Evolutionary conservation across 2,888 invertebrate genomes (phyloP).

Genomic region (Nephrocerus scutellatus): DNA sequence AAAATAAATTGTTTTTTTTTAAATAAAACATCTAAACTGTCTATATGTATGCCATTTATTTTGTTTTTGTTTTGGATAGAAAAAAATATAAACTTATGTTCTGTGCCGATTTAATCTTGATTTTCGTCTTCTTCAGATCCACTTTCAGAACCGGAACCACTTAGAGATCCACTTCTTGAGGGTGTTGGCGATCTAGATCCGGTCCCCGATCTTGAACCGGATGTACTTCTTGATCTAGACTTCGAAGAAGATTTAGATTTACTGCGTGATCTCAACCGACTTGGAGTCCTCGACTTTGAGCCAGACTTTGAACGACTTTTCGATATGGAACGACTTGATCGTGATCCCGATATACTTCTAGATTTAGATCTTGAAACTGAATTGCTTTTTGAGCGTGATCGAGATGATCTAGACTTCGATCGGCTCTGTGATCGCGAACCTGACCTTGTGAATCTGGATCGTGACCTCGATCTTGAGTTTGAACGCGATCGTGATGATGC

Average conservation of each 20-base stretch:
- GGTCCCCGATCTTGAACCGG: slow-evolving; percentile 36
- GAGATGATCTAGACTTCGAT: slow-evolving; percentile 28
- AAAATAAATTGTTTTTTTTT: too few species aligned
- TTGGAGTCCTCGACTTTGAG: slow-evolving; percentile 12
- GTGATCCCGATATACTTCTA: slow-evolving; percentile 15
- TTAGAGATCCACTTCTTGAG: slow-evolving; percentile 35
- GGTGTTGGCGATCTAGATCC: slow-evolving; percentile 44
- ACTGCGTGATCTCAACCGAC: slow-evolving; percentile 17
- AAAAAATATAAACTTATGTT: too few species aligned
- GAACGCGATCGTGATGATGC: slow-evolving; percentile 43
- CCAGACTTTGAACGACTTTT: slow-evolving; percentile 4
- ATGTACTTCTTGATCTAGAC: slow-evolving; percentile 27
- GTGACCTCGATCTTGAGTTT: slow-evolving; percentile 24
- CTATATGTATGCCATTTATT: too few species aligned
- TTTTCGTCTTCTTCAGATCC: too few species aligned
- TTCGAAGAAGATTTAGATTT: slow-evolving; percentile 16
- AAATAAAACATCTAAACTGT: too few species aligned
- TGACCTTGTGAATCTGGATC: slow-evolving; percentile 36
- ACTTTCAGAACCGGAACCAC: slow-evolving; percentile 40
- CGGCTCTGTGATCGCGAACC: slow-evolving; percentile 35
- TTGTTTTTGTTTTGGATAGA: too few species aligned
- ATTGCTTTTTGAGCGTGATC: slow-evolving; percentile 16
- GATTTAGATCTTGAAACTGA: slow-evolving; percentile 15
- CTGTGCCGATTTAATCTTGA: too few species aligned
- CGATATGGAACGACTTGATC: slow-evolving; percentile 17